Base-by-base conservation (phyloP, 2,888 invertebrate species). In the Leptarthrus brevirostris region DNA sequence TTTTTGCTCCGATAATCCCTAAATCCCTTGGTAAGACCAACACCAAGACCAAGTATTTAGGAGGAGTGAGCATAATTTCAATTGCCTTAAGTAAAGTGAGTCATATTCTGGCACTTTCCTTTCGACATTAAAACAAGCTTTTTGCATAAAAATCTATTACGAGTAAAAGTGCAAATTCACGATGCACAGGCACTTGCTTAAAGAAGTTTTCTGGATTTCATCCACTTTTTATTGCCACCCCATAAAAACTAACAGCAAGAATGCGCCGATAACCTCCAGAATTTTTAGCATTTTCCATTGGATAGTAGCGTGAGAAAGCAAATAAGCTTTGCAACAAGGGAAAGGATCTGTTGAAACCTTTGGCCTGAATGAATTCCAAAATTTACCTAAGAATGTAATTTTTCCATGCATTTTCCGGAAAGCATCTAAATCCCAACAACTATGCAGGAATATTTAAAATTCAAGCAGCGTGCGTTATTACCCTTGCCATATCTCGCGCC, bases 401-500 rank as follows among this genome's bases (percentile, higher is more conserved):
- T 61, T 49, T 24, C n/a, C 66, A 22, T 22, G 61, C 61, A 61
- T 61, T 61, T 61, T 34, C 12, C 61, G 36, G 40, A 61, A 18
- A 36, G 18, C 40, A 40, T 36, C 12, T 18, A 40, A 40, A 61
- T 40, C 26, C 49, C 5, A 49, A 26, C 26, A 24, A 36, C 22
- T 44, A 10, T 22, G 47, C 24, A 24, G 34, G 14, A 16, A 47
- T 47, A 66, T 66, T 66, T 66, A 66, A 66, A 47, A 66, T 66
- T 66, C 66, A 66, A 66, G 66, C 22, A 66, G 66, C 24, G 66
- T 49, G 30, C 66, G 66, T 66, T 49, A 66, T 66, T 66, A 66
- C 66, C 26, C 44, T 24, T 20, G 22, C 47, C 47, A 26, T 66
- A 24, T 66, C 49, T 66, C 30, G 22, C 14, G 10, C 26, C 14